Conservation (phyloP, 2,113 vertebrate species). For the Cathartes aura region DNA sequence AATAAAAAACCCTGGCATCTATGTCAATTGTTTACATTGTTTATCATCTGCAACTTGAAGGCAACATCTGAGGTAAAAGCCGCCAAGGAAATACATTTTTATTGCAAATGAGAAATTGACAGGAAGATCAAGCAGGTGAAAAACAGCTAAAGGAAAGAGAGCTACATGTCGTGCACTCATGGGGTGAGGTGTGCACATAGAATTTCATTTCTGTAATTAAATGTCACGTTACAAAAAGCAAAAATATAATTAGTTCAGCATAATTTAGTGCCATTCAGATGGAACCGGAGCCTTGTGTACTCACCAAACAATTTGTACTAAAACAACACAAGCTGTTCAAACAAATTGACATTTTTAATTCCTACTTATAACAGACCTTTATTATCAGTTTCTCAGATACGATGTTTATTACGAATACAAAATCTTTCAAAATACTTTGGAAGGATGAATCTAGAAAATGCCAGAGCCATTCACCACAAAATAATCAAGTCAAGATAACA, state of each 20-base stretch:
- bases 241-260: slow-evolving; percentile 79
- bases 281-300: slow-evolving; percentile 75
- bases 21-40: slow-evolving; percentile 65
- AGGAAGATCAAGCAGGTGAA: slow-evolving; percentile 58
- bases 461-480: not conserved
- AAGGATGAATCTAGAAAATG: not conserved
- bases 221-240: slow-evolving; percentile 78
- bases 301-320: slow-evolving; percentile 79
- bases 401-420: slow-evolving; percentile 64
- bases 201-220: slow-evolving; percentile 74
- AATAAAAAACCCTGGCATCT: not conserved
- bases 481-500: not conserved
- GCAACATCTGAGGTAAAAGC: slow-evolving; percentile 55
- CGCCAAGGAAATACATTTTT: slow-evolving; percentile 53
- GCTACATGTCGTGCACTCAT: slow-evolving; percentile 54
- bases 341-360: slow-evolving; percentile 81
- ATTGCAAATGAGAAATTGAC: slow-evolving; percentile 48
- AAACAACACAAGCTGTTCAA: slow-evolving; percentile 82
- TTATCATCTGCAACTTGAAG: slow-evolving; percentile 50
- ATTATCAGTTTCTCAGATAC: slow-evolving; percentile 63
- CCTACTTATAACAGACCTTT: slow-evolving; percentile 71
- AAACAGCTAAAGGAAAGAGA: slow-evolving; percentile 29
- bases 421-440: slow-evolving; percentile 7
- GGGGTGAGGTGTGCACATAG: slow-evolving; percentile 2
- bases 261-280: slow-evolving; percentile 77